Evolutionary conservation across 2,113 vertebrate species (phyloP), one percentile per base, ranked within the genome.

Genomic region (Syrmaticus mikado): DNA sequence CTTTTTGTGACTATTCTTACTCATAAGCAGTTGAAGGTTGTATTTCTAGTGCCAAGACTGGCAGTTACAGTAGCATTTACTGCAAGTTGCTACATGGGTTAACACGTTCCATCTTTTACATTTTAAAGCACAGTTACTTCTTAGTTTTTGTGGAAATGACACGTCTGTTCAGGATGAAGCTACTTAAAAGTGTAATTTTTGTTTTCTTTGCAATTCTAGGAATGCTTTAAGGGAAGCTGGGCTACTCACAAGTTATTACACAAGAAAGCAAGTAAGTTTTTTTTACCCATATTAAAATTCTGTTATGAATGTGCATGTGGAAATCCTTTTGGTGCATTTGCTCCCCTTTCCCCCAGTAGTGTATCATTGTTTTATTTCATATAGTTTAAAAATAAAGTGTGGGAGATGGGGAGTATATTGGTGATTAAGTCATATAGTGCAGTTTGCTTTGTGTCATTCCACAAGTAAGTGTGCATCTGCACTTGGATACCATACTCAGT

Each of bases 211-310:
- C 20, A 94, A 85, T 97, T 98, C 50, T 95, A 99, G 99, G 99
- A 99, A 95, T 99, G 99, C 97, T 99, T 99, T 97, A 99, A 99
- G 97, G 99, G 99, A 97, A 99, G 99, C 96, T 99, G 99, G 99
- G 98, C 97, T 13, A 98, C 98, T 95, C 99, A 99, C 97, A 99
- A 99, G 96, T 93, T 99, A 95, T 94, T 99, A 72, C 99, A 99
- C 97, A 99, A 99, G 98, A 99, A 99, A 99, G 99, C 99, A 98
- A 99, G 99, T 99, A 98, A 95, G 99, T 97, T 32, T 10, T 32
- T 10, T 45, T 70, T 79, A 48, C 73, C 3, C 5, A 22, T 89
- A 73, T 90, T 64, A 68, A 46, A 90, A 25, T 10, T 60, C 24
- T 48, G 6, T 67, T 85, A 93, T 82, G 34, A 40, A 40, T 68